Evolutionary conservation across 2,888 invertebrate species (phyloP), one percentile per base, ranked within the genome.

Genomic region (Mythimna vitellina): DNA sequence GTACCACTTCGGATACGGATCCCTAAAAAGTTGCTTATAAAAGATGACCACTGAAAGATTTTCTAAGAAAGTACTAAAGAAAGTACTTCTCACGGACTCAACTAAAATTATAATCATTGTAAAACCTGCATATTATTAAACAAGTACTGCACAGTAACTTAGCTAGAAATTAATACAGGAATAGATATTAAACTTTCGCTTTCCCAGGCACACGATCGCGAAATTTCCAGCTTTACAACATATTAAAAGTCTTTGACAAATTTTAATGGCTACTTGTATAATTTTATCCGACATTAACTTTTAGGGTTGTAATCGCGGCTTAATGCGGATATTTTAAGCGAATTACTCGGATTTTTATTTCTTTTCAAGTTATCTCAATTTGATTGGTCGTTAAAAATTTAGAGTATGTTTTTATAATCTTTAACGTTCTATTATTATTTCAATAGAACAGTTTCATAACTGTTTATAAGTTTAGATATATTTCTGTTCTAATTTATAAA

Each of bases 191-290:
- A 84, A 81, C 80, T 87, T 84, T 84, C 80, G 61, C 76, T 86
- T 84, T 81, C 76, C 73, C 84, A 57, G 65, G 57, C 75, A 75
- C 77, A 76, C 71, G 78, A 73, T 78, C 65, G 72, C 60, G 54
- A 76, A 81, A 81, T 82, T 75, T 75, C 67, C 76, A 80, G 76
- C 85, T 88, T 89, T 87, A 89, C 86, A 82, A 86, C 86, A 82
- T 88, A 88, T 87, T 87, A 89, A 90, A 89, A 84, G 82, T 82
- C 84, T 80, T 84, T 83, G 87, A 86, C 87, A 86, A 88, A 87
- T 86, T 90, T 89, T 88, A 87, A 87, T 87, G 82, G 76, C 61
- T 69, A 78, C 84, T 84, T 88, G 88, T 86, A 88, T 86, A 85
- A 83, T 86, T 84, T 86, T 84, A 88, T 86, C 86, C 87, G 76